Conservation (phyloP, 2,113 vertebrate species). For the Tringa solitaria region DNA sequence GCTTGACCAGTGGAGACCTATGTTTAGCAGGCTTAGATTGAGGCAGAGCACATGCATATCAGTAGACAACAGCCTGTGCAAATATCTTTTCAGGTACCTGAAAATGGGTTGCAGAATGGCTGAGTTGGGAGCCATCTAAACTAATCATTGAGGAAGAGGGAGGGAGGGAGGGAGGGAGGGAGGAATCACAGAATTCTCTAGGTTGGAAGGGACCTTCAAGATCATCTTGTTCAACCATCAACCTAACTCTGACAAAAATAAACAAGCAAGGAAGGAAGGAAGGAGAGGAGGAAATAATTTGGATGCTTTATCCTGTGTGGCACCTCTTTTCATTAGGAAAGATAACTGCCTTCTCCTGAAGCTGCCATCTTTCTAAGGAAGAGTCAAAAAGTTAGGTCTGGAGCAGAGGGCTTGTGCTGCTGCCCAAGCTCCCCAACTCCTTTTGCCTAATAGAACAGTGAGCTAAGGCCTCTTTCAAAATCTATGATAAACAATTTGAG, state of each 20-base stretch:
- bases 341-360: neutral
- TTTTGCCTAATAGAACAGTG: neutral
- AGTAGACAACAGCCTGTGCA: neutral
- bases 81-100: neutral
- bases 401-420: neutral
- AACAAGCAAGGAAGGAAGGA: neutral
- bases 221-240: too few relatives aligned
- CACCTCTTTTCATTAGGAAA: neutral
- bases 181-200: too few relatives aligned
- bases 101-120: neutral
- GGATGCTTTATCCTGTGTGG: neutral
- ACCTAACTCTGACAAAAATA: too few relatives aligned
- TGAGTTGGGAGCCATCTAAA: neutral
- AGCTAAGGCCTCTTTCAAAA: neutral
- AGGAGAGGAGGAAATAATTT: neutral
- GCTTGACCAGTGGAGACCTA: neutral
- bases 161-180: too few relatives aligned
- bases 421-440: accelerated
- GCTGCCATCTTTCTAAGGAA: neutral
- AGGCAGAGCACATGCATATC: neutral
- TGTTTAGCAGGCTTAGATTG: accelerated
- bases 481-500: neutral
- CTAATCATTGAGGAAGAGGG: neutral
- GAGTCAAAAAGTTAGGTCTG: neutral
- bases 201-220: too few relatives aligned